phyloP scores from a whole-genome alignment of 2,797 vertebrate genomes.

The Acrossocheilus wenchowensis region DNA sequence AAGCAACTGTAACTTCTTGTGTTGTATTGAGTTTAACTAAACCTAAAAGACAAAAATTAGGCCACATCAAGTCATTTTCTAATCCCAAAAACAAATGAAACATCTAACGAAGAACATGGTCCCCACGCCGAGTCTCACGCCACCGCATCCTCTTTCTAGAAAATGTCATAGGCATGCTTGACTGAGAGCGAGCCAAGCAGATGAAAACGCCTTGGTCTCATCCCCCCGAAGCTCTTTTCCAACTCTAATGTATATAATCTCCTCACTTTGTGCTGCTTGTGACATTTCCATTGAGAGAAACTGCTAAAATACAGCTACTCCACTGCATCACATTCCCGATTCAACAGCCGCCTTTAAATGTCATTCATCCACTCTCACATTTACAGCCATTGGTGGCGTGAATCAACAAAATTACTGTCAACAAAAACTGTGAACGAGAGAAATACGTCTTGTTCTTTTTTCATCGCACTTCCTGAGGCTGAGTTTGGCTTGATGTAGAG shows the following conservation, averaged over 20 bases:
- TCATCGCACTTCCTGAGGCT: neutral
- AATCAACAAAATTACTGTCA: slow-evolving; percentile 18
- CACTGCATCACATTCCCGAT: slow-evolving; percentile 42
- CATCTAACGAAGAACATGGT: neutral
- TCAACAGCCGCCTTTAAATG: slow-evolving; percentile 55
- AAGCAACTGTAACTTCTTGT: neutral
- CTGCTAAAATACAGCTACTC: slow-evolving; percentile 31
- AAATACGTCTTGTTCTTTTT: neutral
- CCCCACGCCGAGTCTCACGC: neutral
- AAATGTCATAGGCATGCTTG: slow-evolving; percentile 78
- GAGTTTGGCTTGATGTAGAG: neutral
- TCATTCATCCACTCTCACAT: slow-evolving; percentile 45
- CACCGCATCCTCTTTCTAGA: slow-evolving; percentile 58
- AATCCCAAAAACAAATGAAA: slow-evolving; percentile 24
- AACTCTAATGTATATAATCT: slow-evolving; percentile 52
- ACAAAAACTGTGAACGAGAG: slow-evolving; percentile 29
- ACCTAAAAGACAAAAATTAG: neutral
- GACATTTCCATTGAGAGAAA: slow-evolving; percentile 56
- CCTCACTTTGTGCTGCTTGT: slow-evolving; percentile 36
- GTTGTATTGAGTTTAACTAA: neutral
- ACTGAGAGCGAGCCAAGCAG: slow-evolving; percentile 71
- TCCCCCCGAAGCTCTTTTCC: slow-evolving; percentile 47
- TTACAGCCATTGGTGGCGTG: slow-evolving; percentile 14
- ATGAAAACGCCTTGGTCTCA: slow-evolving; percentile 59
- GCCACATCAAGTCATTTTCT: slow-evolving; percentile 12